A percentile compares a stretch with the other conserved stretches of the same genome.
These are phyloP conservation scores for Heliconius nattereri DNA, from an alignment of 1,140 invertebrate genomes.

Conservation along the genomic window DNA sequence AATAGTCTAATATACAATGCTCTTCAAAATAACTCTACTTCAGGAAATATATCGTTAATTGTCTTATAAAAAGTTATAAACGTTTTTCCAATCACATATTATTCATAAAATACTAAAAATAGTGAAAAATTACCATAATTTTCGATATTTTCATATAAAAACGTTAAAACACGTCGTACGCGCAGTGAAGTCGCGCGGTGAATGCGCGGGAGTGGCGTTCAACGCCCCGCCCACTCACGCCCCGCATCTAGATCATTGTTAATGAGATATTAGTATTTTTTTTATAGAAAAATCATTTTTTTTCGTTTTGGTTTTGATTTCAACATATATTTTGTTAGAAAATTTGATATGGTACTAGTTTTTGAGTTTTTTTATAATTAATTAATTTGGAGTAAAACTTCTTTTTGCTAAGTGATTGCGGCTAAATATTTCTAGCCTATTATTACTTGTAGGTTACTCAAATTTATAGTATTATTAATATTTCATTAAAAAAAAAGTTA, in stretches of 20 bases:
- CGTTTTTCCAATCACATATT: too few relatives aligned
- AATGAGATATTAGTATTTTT: not conserved
- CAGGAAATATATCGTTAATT: too few relatives aligned
- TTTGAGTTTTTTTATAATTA: too few relatives aligned
- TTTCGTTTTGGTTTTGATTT: not conserved
- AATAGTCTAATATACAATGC: not conserved
- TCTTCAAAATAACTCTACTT: not conserved
- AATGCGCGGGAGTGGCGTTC: conserved; percentile 62
- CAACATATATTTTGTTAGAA: not conserved
- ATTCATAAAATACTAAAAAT: too few relatives aligned
- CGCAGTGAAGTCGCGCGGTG: conserved; percentile 17
- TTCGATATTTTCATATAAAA: not conserved
- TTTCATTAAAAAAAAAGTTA: too few relatives aligned
- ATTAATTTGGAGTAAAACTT: too few relatives aligned
- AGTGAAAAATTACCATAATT: too few relatives aligned
- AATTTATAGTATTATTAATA: too few relatives aligned
- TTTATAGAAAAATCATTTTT: not conserved
- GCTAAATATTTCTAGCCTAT: too few relatives aligned
- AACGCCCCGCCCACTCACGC: conserved; percentile 66
- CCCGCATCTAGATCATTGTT: conserved; percentile 64
- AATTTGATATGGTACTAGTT: not conserved
- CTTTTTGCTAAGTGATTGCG: too few relatives aligned
- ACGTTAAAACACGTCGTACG: conserved; percentile 1
- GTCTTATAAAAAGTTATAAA: too few relatives aligned
- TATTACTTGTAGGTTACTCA: too few relatives aligned